Evolutionary conservation across 2,888 invertebrate genomes (phyloP).

Genomic region (Laspeyria flexula): DNA sequence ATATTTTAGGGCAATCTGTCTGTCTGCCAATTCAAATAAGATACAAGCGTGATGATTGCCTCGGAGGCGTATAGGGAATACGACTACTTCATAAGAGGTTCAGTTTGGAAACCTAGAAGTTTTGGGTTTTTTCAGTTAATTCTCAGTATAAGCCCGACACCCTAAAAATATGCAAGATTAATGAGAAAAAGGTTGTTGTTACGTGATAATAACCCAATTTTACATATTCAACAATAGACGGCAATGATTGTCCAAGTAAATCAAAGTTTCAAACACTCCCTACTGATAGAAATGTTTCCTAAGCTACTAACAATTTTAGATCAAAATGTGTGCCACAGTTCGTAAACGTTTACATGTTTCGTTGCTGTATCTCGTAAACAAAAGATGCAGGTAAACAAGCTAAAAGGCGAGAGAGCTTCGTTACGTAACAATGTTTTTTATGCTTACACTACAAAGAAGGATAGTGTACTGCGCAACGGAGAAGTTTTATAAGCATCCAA

Average conservation of each 20-base stretch:
- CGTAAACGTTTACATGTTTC: conserved; percentile 37
- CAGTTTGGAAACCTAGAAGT: too few relatives aligned
- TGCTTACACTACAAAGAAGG: conserved; percentile 26
- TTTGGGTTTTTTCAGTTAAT: too few relatives aligned
- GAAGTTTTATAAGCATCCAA: not conserved
- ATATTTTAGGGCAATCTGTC: too few relatives aligned
- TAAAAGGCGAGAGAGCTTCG: conserved; percentile 34
- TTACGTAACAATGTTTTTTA: conserved; percentile 45
- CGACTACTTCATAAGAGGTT: too few relatives aligned
- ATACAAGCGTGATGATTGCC: too few relatives aligned
- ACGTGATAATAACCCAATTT: too few relatives aligned
- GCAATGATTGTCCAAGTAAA: not conserved
- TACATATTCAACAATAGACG: not conserved
- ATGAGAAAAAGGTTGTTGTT: too few relatives aligned
- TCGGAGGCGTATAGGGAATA: too few relatives aligned
- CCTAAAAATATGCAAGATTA: too few relatives aligned
- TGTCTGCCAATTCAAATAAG: too few relatives aligned
- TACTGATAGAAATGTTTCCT: conserved; percentile 16
- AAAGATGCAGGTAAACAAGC: conserved; percentile 48
- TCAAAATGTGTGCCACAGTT: conserved; percentile 49
- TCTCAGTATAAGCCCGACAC: too few relatives aligned
- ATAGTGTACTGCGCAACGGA: not conserved
- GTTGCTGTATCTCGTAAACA: conserved; percentile 41
- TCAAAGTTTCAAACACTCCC: not conserved
- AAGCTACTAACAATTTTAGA: conserved; percentile 44